phyloP scores from a whole-genome alignment of 92 coral and sea anemone species.

The Actinostola sp. region DNA sequence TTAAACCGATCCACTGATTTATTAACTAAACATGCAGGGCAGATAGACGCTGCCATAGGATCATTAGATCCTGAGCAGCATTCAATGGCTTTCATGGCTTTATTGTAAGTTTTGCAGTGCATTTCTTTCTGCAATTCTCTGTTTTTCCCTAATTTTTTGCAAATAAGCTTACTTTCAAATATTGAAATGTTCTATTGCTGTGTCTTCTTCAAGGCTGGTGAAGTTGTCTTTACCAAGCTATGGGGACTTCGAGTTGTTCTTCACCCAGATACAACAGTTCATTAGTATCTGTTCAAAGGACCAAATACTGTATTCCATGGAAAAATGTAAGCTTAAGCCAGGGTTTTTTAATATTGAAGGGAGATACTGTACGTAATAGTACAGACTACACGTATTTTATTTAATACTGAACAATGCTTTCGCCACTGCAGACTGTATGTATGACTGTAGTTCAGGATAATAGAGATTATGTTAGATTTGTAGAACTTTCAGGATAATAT shows the following conservation, averaged over 20 bases:
- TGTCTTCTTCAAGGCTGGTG: slow-evolving; percentile 61
- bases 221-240: slow-evolving; percentile 80
- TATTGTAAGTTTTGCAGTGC: slow-evolving; percentile 67
- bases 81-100: slow-evolving; percentile 94
- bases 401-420: no score
- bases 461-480: no score
- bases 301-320: slow-evolving; percentile 86
- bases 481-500: no score
- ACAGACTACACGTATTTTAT: no score
- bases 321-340: slow-evolving; percentile 85
- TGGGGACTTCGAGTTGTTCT: slow-evolving; percentile 95
- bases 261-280: slow-evolving; percentile 95
- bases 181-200: neutral
- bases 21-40: slow-evolving; percentile 83
- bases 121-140: neutral
- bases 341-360: no score
- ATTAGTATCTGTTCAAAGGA: slow-evolving; percentile 87
- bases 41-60: slow-evolving; percentile 91
- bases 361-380: no score
- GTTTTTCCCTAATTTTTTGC: neutral
- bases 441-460: no score
- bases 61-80: slow-evolving; percentile 98
- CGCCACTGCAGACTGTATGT: neutral
- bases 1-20: slow-evolving; percentile 88
- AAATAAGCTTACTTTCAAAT: neutral